Evolutionary conservation across 2,888 invertebrate species (phyloP).

Genomic region (Tenthredo livida): DNA sequence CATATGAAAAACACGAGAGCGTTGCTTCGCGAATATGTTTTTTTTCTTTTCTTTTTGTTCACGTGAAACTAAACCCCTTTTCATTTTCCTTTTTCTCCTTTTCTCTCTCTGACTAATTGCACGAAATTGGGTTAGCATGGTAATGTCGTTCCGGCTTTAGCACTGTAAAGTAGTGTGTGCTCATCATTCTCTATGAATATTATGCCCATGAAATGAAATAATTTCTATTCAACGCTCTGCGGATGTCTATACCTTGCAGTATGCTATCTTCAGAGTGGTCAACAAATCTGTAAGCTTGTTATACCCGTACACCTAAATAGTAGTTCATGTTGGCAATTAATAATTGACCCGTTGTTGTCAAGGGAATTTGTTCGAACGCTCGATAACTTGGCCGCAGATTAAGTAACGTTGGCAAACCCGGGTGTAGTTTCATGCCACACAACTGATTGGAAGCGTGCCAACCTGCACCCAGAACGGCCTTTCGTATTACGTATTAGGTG

Average conservation of each 20-base stretch:
- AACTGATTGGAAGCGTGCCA: constrained; percentile 51
- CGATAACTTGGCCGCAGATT: constrained; percentile 58
- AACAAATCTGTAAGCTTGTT: not conserved
- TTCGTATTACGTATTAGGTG: constrained; percentile 50
- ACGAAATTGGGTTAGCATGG: constrained; percentile 44
- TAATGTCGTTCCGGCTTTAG: constrained; percentile 24
- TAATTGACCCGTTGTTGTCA: constrained; percentile 38
- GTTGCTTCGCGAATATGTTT: not conserved
- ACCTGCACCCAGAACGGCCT: constrained; percentile 38
- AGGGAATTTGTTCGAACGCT: constrained; percentile 46
- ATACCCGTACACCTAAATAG: not conserved
- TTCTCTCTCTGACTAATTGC: constrained; percentile 33
- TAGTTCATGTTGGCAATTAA: constrained; percentile 12
- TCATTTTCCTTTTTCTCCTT: constrained; percentile 15
- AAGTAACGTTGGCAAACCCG: constrained; percentile 67
- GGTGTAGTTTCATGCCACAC: constrained; percentile 37
- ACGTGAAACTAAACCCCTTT: constrained; percentile 1
- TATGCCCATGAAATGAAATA: constrained; percentile 14
- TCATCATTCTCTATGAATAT: constrained; percentile 24
- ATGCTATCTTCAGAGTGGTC: not conserved
- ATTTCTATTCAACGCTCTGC: not conserved
- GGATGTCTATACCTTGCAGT: not conserved
- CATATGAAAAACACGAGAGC: not conserved
- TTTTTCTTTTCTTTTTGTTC: not conserved
- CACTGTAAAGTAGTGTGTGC: constrained; percentile 34